A percentile compares a stretch with the other conserved stretches of the same genome.
Conservation (phyloP, 2,888 invertebrate species). For the Auanema sp. region DNA sequence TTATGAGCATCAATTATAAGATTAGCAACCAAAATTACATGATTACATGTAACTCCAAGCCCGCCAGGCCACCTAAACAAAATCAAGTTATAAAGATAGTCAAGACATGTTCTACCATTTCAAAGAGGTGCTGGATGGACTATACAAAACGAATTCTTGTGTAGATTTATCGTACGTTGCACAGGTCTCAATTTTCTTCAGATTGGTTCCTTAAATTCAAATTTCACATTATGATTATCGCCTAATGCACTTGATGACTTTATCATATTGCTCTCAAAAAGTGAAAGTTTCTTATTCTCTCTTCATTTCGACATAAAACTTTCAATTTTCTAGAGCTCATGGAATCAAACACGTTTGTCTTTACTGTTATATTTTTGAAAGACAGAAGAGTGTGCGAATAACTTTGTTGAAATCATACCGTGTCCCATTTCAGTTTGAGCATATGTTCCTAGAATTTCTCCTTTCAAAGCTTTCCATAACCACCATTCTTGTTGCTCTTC, state of each 20-base stretch:
- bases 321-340: no score
- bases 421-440: constrained; percentile 95
- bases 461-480: constrained; percentile 77
- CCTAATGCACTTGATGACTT: no score
- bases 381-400: no score
- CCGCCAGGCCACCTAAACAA: constrained; percentile 39
- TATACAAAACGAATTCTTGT: constrained; percentile 83
- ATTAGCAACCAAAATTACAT: constrained; percentile 88
- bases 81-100: neutral
- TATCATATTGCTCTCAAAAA: no score
- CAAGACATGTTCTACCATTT: constrained; percentile 39
- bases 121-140: constrained; percentile 81
- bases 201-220: constrained; percentile 73
- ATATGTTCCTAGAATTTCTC: constrained; percentile 84
- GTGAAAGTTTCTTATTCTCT: neutral
- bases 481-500: constrained; percentile 67
- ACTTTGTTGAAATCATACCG: constrained; percentile 45
- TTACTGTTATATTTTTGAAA: no score
- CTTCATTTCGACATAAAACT: no score
- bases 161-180: constrained; percentile 82
- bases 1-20: constrained; percentile 80
- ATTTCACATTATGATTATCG: neutral
- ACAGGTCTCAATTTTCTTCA: constrained; percentile 87
- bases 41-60: constrained; percentile 89
- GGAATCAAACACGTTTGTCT: no score